phyloP scores from a whole-genome alignment of 2,888 invertebrate species.

The Apotomis betuletana region DNA sequence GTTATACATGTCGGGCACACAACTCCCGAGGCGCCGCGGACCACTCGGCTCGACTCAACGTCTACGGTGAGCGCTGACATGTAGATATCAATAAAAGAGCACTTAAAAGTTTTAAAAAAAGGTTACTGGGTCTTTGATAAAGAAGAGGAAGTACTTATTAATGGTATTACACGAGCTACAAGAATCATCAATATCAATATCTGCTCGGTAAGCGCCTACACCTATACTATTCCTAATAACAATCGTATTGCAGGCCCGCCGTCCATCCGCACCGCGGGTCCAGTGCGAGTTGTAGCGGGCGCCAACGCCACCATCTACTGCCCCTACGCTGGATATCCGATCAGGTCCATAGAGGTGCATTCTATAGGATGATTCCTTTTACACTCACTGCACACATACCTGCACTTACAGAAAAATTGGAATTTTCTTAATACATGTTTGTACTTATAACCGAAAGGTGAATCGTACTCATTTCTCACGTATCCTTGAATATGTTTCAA shows the following conservation, averaged over 20 bases:
- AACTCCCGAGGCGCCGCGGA: slow-evolving; percentile 87
- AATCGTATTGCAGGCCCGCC: slow-evolving; percentile 84
- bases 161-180: no score
- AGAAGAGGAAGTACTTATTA: no score
- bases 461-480: no score
- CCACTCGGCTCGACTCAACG: slow-evolving; percentile 89
- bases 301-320: slow-evolving; percentile 89
- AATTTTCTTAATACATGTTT: background rate
- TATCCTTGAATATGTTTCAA: no score
- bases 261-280: slow-evolving; percentile 86
- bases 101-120: no score
- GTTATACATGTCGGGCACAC: slow-evolving; percentile 90
- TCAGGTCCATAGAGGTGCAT: slow-evolving; percentile 85
- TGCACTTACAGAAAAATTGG: background rate
- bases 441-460: background rate
- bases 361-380: slow-evolving; percentile 67
- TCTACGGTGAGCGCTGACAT: slow-evolving; percentile 85
- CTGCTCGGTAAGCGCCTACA: no score
- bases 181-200: no score
- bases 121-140: no score
- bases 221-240: background rate
- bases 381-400: slow-evolving; percentile 45
- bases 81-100: no score
- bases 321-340: slow-evolving; percentile 94
- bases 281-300: slow-evolving; percentile 90